Conservation (phyloP, 2,797 vertebrate species). For the Poliocrania exsul region DNA sequence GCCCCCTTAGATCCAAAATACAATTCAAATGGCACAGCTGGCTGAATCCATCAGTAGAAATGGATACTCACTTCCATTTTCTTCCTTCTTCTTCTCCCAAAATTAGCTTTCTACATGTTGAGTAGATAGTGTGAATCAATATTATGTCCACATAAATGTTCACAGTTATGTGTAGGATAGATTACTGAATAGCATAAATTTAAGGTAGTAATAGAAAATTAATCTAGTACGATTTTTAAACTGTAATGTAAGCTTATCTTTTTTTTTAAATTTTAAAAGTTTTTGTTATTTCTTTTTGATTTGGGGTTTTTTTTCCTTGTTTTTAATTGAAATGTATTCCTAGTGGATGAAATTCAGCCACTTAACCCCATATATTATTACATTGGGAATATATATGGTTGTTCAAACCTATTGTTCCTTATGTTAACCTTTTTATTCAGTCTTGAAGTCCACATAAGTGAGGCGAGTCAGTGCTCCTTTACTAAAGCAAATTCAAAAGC, state of each 20-base stretch:
- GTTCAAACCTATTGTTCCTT: not conserved
- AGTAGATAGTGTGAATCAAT: not conserved
- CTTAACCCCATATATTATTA: not conserved
- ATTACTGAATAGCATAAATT: not conserved
- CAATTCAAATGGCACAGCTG: conserved; percentile 28
- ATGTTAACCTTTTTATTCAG: not conserved
- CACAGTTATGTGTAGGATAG: not conserved
- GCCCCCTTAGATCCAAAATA: not conserved
- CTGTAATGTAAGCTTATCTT: rapidly evolving
- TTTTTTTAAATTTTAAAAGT: not conserved
- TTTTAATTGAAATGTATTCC: not conserved
- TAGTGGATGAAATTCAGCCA: not conserved
- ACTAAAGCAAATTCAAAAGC: not conserved
- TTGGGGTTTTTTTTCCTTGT: rapidly evolving
- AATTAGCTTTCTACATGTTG: not conserved
- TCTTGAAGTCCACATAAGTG: not conserved
- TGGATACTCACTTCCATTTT: conserved; percentile 29
- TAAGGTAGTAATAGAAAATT: not conserved
- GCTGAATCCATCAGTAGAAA: conserved; percentile 11
- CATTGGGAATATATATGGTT: not conserved
- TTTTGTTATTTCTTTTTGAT: not conserved
- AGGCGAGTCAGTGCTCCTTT: not conserved
- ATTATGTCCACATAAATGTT: not conserved
- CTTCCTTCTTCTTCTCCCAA: not conserved
- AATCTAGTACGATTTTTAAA: not conserved